phyloP scores from a whole-genome alignment of 2,797 vertebrate species.

The Pteropus rufus region DNA sequence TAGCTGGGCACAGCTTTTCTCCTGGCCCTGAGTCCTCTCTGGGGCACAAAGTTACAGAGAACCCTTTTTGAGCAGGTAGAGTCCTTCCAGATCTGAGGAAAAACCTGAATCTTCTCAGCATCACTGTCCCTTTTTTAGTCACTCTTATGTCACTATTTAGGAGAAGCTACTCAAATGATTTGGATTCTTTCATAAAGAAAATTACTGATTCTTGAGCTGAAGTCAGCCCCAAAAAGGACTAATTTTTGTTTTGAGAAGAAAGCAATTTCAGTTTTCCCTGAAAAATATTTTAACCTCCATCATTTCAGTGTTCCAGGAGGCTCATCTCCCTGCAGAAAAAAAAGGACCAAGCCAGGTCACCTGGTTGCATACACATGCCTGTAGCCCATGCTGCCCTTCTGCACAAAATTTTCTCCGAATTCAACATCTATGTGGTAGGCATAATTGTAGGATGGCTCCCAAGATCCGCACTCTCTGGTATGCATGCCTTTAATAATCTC shows the following conservation, averaged over 20 bases:
- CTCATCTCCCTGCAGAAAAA: neutral
- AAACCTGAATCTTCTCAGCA: neutral
- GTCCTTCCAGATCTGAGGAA: neutral
- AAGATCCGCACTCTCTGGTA: neutral
- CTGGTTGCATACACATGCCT: neutral
- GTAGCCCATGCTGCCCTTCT: neutral
- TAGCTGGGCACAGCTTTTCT: neutral
- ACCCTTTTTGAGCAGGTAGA: neutral
- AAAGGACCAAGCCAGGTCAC: neutral
- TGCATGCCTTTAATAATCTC: neutral
- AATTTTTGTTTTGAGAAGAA: neutral
- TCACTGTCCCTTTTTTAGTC: neutral
- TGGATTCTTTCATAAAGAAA: neutral
- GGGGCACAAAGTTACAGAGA: neutral
- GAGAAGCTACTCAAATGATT: neutral
- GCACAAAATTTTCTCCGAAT: neutral
- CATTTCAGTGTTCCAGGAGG: neutral
- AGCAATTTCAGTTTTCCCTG: neutral
- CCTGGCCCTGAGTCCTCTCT: neutral
- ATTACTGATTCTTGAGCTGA: neutral
- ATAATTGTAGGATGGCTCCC: neutral
- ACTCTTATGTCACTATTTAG: neutral
- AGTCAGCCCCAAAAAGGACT: neutral
- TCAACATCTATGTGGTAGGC: fast-evolving
- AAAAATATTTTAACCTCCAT: neutral